Evolutionary conservation across 2,797 vertebrate species (phyloP).

Genomic region (Oreochromis grahami): DNA sequence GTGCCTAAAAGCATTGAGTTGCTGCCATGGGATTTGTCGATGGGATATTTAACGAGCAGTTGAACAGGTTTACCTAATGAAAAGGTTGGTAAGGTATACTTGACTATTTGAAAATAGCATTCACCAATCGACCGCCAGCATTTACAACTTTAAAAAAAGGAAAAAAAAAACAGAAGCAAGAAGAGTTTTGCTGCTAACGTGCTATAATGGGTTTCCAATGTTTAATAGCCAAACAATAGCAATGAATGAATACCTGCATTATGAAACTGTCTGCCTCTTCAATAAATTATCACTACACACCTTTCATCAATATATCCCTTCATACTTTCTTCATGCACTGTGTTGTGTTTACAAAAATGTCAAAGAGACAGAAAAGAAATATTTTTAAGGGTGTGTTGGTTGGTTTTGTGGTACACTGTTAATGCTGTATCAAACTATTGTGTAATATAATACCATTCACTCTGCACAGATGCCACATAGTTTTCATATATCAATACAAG

Average conservation of each 20-base stretch:
- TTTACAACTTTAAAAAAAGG: not conserved
- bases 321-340: not conserved
- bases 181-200: not conserved
- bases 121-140: not conserved
- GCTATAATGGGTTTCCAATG: not conserved
- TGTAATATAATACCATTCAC: not conserved
- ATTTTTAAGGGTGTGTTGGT: not conserved
- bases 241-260: not conserved
- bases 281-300: not conserved
- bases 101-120: not conserved
- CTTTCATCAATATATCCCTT: not conserved
- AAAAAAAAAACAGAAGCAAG: not conserved
- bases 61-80: not conserved
- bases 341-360: not conserved
- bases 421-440: not conserved
- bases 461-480: not conserved
- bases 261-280: not conserved
- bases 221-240: not conserved
- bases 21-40: not conserved
- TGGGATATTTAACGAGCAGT: not conserved
- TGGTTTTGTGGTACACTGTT: not conserved
- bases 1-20: rapidly evolving
- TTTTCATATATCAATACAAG: not conserved
- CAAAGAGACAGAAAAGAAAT: not conserved
- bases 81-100: not conserved